These are phyloP conservation scores for Pterophyllum scalare DNA, from an alignment of 2,113 vertebrate genomes.

Conservation along the genomic window DNA sequence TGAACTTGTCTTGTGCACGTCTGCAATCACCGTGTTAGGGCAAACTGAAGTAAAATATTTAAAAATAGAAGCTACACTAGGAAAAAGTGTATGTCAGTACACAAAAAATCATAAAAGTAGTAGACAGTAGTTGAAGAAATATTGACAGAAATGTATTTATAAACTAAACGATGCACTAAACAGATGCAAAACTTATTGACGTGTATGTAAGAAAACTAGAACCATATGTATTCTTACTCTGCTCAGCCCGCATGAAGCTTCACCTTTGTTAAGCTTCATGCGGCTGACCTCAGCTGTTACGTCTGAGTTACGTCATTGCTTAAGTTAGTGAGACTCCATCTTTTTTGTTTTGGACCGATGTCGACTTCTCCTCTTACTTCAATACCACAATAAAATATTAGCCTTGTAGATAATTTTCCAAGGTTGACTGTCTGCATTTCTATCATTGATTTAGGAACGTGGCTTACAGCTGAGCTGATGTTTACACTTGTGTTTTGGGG, in stretches of 20 bases:
- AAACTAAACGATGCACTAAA: neutral
- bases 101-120: neutral
- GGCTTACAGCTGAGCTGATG: neutral
- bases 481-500: neutral
- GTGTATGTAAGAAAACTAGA: neutral
- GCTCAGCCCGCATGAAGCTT: neutral
- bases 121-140: neutral
- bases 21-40: too few species aligned
- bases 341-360: neutral
- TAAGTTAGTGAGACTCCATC: neutral
- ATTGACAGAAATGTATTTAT: neutral
- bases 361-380: neutral
- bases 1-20: neutral
- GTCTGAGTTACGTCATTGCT: conserved; percentile 27
- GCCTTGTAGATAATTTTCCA: neutral
- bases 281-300: neutral
- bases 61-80: neutral
- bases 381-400: neutral
- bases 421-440: neutral
- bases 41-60: neutral
- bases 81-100: neutral
- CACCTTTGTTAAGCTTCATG: conserved; percentile 14
- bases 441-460: neutral
- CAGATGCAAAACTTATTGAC: neutral
- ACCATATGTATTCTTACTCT: neutral